Evolutionary conservation across 2,113 vertebrate genomes (phyloP), one percentile per base, ranked within the genome.

Genomic region (Ciconia maguari): DNA sequence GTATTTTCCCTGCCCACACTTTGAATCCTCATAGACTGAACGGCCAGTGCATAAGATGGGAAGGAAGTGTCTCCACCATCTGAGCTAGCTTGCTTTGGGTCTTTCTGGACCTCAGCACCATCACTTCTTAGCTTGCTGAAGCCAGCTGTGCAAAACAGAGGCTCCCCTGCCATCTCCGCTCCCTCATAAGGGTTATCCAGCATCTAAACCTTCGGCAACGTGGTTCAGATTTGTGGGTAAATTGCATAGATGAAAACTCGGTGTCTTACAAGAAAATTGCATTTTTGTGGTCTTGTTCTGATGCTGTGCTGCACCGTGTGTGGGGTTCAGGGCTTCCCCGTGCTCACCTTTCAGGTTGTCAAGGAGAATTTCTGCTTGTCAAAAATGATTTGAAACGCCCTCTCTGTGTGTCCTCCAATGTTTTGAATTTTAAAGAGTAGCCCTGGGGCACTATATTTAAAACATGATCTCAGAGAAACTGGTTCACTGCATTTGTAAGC

Each of bases 381-480:
- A 91, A 74, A 94, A 91, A 80, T 74, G 13, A 94, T 90, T 94
- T 10, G 1, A 93, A 95, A 76, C 4, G 68, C 95, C 93, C 89
- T 92, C 91, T 80, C 83, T 79, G 70, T 89, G 91, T 95, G 94
- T 96, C 93, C 91, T 91, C 93, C 75, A 22, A 93, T 89, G 95
- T 95, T 95, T 94, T 96, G 95, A 94, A 96, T 97, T 96, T 95
- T 96, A 94, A 96, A 94, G 91, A 77, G 78, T 96, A 95, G 97
- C 97, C 95, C 49, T 46, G 1, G 93, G 97, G 96, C 89, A 77
- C 78, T 91, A 91, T 97, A 95, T 95, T 96, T 96, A 97, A 95
- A 97, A 94, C 89, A 95, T 97, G 94, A 97, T 96, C 93, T 87
- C 87, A 74, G 87, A 74, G 87, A 95, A 96, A 65, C 84, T 46